Evolutionary conservation across 1,140 invertebrate species (phyloP), one percentile per base, ranked within the genome.

Genomic region (Fopius arisanus): DNA sequence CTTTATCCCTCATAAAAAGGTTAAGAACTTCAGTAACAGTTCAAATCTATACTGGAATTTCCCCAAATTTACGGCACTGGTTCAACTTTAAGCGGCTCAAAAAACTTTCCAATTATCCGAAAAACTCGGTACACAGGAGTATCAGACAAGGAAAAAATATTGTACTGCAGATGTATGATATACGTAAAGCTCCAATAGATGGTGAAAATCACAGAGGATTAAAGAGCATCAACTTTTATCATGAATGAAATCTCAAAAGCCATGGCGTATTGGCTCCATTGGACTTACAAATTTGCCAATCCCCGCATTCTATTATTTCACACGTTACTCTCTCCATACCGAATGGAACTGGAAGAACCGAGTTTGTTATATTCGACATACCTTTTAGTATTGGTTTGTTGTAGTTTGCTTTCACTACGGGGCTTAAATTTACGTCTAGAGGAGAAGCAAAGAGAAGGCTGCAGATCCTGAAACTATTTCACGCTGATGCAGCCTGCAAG

Each of bases 331-430:
- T 78, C 75, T 78, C 72, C 48, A 69, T 68, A 67, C 41, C 70
- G 70, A 65, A 33, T 59, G 59, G 16, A 14, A 48, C 29, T 41
- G 54, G n/a, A n/a, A 43, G 21, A 31, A 40, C 16, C 6, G 3
- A 54, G 31, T 33, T 74, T 37, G 33, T 37, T 37, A 4, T 37
- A 3, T 63, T 51, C 23, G 23, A 37, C 66, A 40, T 54, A 75
- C 75, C 77, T 77, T 79, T 81, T 80, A 79, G 75, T 75, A 78
- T 77, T 77, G 76, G 73, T 70, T 70, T 71, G 70, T 63, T 74
- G 74, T 71, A 73, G 77, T 72, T 73, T 70, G 76, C 78, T 81
- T 79, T 80, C 80, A 77, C 43, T 48, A 12, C 59, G 75, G 10
- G 37, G 67, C 67, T 28, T 41, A 69, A 51, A 21, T 51, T 19